Percentiles rank a stretch among this genome's conserved stretches.
phyloP scores from a whole-genome alignment of 2,113 vertebrate species.

The Polypterus senegalus region DNA sequence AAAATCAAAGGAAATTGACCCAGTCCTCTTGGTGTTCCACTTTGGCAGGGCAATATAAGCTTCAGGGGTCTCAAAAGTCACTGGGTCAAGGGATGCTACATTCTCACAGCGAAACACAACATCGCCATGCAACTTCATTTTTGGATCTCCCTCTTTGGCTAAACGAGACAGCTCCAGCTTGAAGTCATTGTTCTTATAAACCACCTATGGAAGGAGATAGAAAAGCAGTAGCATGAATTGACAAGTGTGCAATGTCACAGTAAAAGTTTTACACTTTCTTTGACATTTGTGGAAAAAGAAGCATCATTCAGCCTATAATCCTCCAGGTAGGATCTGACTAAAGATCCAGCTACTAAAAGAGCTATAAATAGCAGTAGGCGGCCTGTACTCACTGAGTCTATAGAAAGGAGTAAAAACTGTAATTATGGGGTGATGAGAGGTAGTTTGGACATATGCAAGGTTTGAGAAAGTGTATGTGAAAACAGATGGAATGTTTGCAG shows the following conservation, averaged over 20 bases:
- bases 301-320: background rate
- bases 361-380: too few relatives aligned
- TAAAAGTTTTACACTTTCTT: too few relatives aligned
- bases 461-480: background rate
- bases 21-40: constrained; percentile 72
- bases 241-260: too few relatives aligned
- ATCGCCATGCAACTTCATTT: constrained; percentile 77
- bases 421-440: too few relatives aligned
- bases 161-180: constrained; percentile 80
- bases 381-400: too few relatives aligned
- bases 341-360: background rate
- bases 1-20: constrained; percentile 84
- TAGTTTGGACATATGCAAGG: too few relatives aligned
- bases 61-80: constrained; percentile 69
- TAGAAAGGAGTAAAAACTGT: too few relatives aligned
- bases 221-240: too few relatives aligned
- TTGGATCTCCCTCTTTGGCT: constrained; percentile 72
- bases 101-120: constrained; percentile 77
- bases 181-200: constrained; percentile 94
- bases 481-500: rapidly evolving
- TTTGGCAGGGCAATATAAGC: constrained; percentile 67
- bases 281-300: background rate
- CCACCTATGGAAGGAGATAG: constrained; percentile 51
- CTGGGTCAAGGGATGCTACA: constrained; percentile 73
- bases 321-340: background rate